These are phyloP conservation scores for Scolopax rusticola DNA, from an alignment of 2,797 vertebrate genomes.

Conservation along the genomic window DNA sequence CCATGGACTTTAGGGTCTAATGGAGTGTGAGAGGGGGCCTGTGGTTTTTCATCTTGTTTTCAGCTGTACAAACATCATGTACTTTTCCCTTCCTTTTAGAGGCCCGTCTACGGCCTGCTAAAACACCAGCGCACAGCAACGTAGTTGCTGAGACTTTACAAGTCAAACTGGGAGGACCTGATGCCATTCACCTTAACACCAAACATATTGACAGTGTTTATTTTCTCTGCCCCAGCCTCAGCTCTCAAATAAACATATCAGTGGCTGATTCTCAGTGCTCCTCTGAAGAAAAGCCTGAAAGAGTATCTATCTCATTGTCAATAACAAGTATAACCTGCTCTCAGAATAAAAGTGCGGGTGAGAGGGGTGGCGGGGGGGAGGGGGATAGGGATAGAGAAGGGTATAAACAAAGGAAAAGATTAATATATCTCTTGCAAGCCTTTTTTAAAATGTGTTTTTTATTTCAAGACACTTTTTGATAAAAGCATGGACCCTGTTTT, in stretches of 20 bases:
- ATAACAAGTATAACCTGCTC: slow-evolving; percentile 45
- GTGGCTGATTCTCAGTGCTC: slow-evolving; percentile 65
- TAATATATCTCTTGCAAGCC: background rate
- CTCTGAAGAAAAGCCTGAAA: slow-evolving; percentile 66
- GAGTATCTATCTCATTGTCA: slow-evolving; percentile 45
- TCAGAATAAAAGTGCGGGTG: background rate
- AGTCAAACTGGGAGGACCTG: slow-evolving; percentile 71
- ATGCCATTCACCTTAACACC: slow-evolving; percentile 76
- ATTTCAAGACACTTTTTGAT: background rate
- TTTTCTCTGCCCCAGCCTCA: slow-evolving; percentile 79
- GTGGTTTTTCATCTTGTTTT: slow-evolving; percentile 97
- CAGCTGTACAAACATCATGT: slow-evolving; percentile 97
- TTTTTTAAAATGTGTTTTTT: background rate
- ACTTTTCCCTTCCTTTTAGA: slow-evolving; percentile 80
- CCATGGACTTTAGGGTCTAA: slow-evolving; percentile 92
- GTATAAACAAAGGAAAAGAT: background rate
- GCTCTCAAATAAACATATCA: slow-evolving; percentile 78
- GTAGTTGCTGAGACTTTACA: slow-evolving; percentile 76
- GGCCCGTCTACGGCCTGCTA: slow-evolving; percentile 66
- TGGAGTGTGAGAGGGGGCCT: slow-evolving; percentile 94
- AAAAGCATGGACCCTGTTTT: background rate
- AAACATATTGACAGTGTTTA: slow-evolving; percentile 82
- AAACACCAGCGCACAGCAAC: slow-evolving; percentile 65
- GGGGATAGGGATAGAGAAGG: background rate
- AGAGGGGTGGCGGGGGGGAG: no score